Evolutionary conservation across 2,888 invertebrate genomes (phyloP), one percentile per base, ranked within the genome.

Genomic region (Drosophila maculinotata): DNA sequence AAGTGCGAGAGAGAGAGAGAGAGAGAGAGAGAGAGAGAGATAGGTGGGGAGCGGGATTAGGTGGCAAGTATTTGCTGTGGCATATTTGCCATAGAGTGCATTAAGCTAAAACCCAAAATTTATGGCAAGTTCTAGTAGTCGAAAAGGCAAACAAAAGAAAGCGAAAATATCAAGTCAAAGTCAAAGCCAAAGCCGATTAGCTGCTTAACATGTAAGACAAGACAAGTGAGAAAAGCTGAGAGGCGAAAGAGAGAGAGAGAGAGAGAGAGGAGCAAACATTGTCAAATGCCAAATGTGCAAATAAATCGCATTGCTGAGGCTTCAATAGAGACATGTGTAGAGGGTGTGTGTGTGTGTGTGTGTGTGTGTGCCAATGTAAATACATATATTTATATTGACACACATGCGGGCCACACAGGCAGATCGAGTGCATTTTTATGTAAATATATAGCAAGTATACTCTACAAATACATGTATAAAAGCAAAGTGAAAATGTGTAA

Each of bases 351-450:
- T 25, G 48, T n/a, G 28, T 15, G 64, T 62, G 41, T 47, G 33
- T 49, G n/a, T n/a, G 23, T 17, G 41, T 23, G 30, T 47, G 20
- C 20, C 10, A 25, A 69, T 54, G 63, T 54, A 68, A 41, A 76
- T 65, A 71, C 41, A 75, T 64, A 54, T 69, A 75, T 75, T 56
- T 73, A 71, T 71, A 76, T 72, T 76, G 72, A 76, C 72, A 76
- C 56, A 72, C 38, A 70, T 72, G 76, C 51, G 71, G 71, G 36
- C 59, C n/a, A 60, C 25, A 36, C 35, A 15, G 49, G 52, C 74
- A 81, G 82, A 81, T 87, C 82, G 79, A 81, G 81, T 87, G 87
- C 87, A 81, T 81, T 87, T 81, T 81, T 87, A 81, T 81, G 87
- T 75, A 87, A 87, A 81, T 79, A 81, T 79, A 65, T 33, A 20